phyloP scores from a whole-genome alignment of 2,113 vertebrate species.

The Gymnocephalus cernua region DNA sequence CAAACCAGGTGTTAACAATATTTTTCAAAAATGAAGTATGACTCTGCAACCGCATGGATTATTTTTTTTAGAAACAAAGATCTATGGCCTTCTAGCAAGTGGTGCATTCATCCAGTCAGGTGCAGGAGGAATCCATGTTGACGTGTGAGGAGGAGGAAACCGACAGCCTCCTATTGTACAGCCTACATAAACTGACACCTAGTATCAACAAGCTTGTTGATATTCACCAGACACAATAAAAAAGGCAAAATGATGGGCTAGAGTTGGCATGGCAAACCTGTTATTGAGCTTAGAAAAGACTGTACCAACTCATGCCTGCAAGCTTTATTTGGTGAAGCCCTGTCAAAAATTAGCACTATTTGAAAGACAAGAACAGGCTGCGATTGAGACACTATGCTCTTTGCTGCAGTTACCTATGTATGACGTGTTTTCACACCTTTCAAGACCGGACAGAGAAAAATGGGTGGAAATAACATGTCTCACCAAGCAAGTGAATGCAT shows the following conservation, averaged over 20 bases:
- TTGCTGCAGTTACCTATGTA: slow-evolving; percentile 31
- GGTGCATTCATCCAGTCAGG: not conserved
- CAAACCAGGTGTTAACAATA: too few species aligned
- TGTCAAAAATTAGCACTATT: slow-evolving; percentile 26
- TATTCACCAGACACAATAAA: slow-evolving; percentile 23
- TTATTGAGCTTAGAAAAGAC: not conserved
- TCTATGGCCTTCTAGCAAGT: not conserved
- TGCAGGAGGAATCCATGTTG: not conserved
- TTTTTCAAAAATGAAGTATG: too few species aligned
- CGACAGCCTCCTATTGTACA: not conserved
- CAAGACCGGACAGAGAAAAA: slow-evolving; percentile 55
- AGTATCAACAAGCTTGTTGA: slow-evolving; percentile 15
- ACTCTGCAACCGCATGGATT: not conserved
- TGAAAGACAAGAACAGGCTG: slow-evolving; percentile 29
- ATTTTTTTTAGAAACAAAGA: not conserved
- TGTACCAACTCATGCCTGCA: slow-evolving; percentile 4
- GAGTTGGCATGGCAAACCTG: not conserved
- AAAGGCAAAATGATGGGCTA: not conserved
- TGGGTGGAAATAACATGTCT: slow-evolving; percentile 70
- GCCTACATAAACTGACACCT: not conserved
- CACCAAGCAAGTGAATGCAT: slow-evolving; percentile 59
- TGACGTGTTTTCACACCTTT: slow-evolving; percentile 28
- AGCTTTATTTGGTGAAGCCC: not conserved
- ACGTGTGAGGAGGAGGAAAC: not conserved
- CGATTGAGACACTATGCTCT: slow-evolving; percentile 36